Evolutionary conservation across 2,888 invertebrate genomes (phyloP).

Genomic region (Cartodere bifasciata): DNA sequence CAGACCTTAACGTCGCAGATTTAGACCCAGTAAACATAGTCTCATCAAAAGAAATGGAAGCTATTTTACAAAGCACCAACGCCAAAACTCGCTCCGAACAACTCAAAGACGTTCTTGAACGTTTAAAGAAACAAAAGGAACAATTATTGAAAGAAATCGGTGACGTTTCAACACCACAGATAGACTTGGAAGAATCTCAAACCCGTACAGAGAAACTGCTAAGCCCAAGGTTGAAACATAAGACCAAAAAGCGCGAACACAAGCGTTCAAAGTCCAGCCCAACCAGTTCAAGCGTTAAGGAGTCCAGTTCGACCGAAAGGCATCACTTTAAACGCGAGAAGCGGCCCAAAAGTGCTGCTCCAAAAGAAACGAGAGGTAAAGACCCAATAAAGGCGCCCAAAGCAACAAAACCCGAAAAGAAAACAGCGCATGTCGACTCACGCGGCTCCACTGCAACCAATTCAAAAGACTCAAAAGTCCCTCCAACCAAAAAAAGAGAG

Average conservation of each 20-base stretch:
- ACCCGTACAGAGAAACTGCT: no score
- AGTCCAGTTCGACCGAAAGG: constrained; percentile 9
- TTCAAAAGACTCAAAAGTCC: no score
- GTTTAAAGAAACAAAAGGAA: constrained; percentile 30
- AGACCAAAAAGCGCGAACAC: no score
- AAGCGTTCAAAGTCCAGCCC: no score
- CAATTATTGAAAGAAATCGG: constrained; percentile 28
- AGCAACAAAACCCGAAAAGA: constrained; percentile 9
- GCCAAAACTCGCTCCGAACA: constrained; percentile 20
- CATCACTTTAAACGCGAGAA: constrained; percentile 4
- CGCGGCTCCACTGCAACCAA: no score
- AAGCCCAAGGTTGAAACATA: no score
- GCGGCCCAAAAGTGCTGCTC: background rate
- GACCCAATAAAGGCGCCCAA: constrained; percentile 1
- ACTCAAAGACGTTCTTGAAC: constrained; percentile 28
- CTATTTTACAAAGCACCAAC: constrained; percentile 16
- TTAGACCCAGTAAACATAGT: constrained; percentile 17
- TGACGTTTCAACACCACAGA: no score
- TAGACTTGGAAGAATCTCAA: no score
- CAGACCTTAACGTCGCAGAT: no score
- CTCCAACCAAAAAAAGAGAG: no score
- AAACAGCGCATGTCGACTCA: constrained; percentile 12
- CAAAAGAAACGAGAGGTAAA: constrained; percentile 2
- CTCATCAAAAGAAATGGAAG: constrained; percentile 21
- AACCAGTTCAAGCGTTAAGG: constrained; percentile 7